These are phyloP conservation scores for Halcyon chelicuti DNA, from an alignment of 2,797 vertebrate species.

Conservation along the genomic window DNA sequence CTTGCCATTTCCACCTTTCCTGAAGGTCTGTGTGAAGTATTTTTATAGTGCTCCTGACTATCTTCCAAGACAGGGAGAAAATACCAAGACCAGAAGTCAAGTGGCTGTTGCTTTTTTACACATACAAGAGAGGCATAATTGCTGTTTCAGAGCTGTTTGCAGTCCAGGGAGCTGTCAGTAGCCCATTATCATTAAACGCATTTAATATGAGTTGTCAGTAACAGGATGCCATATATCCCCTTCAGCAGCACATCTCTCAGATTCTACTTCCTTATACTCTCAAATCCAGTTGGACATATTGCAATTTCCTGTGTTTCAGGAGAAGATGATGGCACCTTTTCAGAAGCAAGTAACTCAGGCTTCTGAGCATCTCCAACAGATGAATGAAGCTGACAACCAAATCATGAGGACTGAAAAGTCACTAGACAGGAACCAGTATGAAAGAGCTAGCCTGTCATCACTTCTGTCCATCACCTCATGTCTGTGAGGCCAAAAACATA, in stretches of 20 bases:
- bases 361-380: neutral
- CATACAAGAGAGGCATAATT: neutral
- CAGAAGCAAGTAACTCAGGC: neutral
- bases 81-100: neutral
- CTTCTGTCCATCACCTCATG: neutral
- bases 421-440: neutral
- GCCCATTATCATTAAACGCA: neutral
- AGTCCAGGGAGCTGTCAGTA: neutral
- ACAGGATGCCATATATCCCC: conserved; percentile 16
- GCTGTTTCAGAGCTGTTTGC: neutral
- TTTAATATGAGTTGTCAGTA: conserved; percentile 26
- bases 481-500: neutral
- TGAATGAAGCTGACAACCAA: neutral
- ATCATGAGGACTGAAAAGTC: neutral
- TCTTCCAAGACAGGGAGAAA: neutral
- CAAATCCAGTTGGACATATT: neutral
- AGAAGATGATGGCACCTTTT: neutral
- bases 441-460: neutral
- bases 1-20: neutral
- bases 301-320: neutral
- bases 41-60: neutral
- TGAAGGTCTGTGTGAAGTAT: neutral
- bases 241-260: neutral
- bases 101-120: neutral
- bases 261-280: neutral